These are phyloP conservation scores for Epinephelus coioides DNA, from an alignment of 2,797 vertebrate genomes.

Conservation along the genomic window DNA sequence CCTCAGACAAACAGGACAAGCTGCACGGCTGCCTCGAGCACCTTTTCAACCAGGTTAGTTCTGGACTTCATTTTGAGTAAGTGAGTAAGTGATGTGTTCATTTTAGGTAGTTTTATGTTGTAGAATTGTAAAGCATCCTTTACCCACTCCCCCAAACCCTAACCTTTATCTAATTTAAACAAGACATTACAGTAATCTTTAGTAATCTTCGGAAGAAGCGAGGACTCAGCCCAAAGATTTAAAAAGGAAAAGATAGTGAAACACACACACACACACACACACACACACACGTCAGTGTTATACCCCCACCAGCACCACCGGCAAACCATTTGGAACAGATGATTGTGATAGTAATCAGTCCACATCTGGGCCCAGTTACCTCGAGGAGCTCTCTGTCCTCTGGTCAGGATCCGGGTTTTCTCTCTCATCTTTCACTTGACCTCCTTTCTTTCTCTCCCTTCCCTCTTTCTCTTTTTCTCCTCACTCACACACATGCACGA, in stretches of 20 bases:
- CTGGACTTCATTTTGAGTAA: neutral
- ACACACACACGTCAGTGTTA: conserved; percentile 22
- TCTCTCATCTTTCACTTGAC: conserved; percentile 46
- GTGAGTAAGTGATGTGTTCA: neutral
- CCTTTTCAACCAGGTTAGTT: conserved; percentile 96
- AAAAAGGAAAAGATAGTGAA: conserved; percentile 18
- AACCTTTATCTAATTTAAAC: neutral
- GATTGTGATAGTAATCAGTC: conserved; percentile 59
- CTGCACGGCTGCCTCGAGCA: conserved; percentile 98
- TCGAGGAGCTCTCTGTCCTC: conserved; percentile 51
- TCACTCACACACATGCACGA: neutral
- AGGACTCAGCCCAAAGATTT: neutral
- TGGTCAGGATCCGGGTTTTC: conserved; percentile 48
- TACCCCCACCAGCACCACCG: neutral
- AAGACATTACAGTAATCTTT: neutral
- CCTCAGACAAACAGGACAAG: conserved; percentile 98
- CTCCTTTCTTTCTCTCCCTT: conserved; percentile 29
- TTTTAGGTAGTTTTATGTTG: neutral
- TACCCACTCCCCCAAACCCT: neutral
- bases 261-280: conserved; percentile 33
- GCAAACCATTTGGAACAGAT: conserved; percentile 54
- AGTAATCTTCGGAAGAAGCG: neutral
- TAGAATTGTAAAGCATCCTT: neutral
- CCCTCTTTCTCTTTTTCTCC: neutral
- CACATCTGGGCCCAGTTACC: conserved; percentile 73